Conservation (phyloP, 2,797 vertebrate species). For the Megaceryle alcyon region DNA sequence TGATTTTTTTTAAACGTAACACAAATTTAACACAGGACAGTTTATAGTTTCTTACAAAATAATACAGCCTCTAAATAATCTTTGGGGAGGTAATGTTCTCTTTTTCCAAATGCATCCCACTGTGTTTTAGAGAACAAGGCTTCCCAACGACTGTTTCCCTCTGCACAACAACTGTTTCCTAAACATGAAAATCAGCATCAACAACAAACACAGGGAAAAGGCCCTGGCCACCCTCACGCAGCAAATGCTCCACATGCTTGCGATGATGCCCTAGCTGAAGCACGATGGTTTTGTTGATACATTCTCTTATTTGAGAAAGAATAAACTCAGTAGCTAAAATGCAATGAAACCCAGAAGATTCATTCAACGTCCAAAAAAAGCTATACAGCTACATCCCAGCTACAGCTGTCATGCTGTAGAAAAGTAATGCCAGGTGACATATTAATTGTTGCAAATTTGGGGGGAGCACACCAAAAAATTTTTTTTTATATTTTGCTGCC, state of each 20-base stretch:
- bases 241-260: neutral
- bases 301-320: constrained; percentile 21
- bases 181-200: neutral
- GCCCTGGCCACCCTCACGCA: neutral
- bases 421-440: constrained; percentile 47
- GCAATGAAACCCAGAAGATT: constrained; percentile 21
- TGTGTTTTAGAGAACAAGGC: constrained; percentile 36
- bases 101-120: constrained; percentile 63
- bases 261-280: neutral
- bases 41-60: constrained; percentile 80
- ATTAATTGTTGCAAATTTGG: constrained; percentile 39
- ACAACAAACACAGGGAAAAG: neutral
- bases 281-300: neutral
- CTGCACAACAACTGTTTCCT: neutral
- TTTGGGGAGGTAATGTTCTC: constrained; percentile 42
- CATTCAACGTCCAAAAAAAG: neutral
- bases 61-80: constrained; percentile 66
- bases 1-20: constrained; percentile 80
- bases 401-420: neutral
- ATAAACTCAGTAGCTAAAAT: constrained; percentile 50
- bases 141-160: constrained; percentile 27
- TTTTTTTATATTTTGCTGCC: neutral
- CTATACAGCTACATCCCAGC: too few relatives aligned
- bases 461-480: neutral
- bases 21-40: constrained; percentile 76